Evolutionary conservation across 2,797 vertebrate genomes (phyloP).

Genomic region (Enteromius mattozi): DNA sequence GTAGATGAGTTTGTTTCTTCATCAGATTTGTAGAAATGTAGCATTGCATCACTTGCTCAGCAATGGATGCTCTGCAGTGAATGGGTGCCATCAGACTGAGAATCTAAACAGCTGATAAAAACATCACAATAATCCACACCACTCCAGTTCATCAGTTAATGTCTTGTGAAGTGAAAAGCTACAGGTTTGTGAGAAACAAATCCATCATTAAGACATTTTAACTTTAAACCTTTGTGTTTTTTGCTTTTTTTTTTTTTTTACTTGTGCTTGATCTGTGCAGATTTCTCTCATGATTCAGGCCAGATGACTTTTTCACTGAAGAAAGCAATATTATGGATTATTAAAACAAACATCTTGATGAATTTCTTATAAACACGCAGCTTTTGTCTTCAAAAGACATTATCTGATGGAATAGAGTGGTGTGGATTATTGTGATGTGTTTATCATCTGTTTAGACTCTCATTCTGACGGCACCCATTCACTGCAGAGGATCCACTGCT

Average conservation of each 20-base stretch:
- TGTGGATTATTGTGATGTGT: neutral
- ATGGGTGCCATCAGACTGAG: neutral
- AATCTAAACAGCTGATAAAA: neutral
- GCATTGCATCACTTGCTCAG: neutral
- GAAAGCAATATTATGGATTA: neutral
- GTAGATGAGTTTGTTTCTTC: no score
- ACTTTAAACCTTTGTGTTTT: neutral
- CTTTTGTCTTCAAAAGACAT: neutral
- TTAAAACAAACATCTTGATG: neutral
- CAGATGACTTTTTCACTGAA: neutral
- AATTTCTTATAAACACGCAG: neutral
- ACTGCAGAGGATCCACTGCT: neutral
- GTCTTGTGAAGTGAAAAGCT: neutral
- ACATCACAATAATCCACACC: neutral
- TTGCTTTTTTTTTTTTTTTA: neutral
- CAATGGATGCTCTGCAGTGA: neutral
- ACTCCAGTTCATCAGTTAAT: neutral
- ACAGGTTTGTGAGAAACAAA: neutral
- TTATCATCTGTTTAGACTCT: neutral
- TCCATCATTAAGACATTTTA: neutral
- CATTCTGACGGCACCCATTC: neutral
- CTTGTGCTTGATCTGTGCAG: neutral
- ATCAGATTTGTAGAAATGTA: neutral
- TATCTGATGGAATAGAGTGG: neutral
- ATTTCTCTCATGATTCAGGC: neutral